phyloP scores from a whole-genome alignment of 1,140 invertebrate species.

The Ostrea edulis region DNA sequence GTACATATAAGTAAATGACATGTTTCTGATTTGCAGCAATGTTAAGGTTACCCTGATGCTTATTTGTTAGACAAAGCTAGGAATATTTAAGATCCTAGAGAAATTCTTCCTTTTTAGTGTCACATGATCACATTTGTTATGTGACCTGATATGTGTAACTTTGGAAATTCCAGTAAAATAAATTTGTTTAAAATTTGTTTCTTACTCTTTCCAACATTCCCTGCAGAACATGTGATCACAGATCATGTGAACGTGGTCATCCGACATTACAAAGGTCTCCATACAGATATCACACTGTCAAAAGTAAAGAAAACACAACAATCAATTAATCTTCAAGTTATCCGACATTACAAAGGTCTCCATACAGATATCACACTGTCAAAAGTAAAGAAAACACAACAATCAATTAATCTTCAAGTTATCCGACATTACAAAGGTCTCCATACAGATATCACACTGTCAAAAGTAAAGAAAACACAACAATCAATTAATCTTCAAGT shows the following conservation, averaged over 20 bases:
- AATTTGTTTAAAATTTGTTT: too few relatives aligned
- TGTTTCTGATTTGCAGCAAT: too few relatives aligned
- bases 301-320: slow-evolving; percentile 12
- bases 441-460: slow-evolving; percentile 85
- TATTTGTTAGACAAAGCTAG: too few relatives aligned
- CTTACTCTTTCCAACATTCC: slow-evolving; percentile 84
- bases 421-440: slow-evolving; percentile 70
- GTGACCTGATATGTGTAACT: too few relatives aligned
- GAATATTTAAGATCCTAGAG: too few relatives aligned
- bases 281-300: slow-evolving; percentile 86
- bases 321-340: slow-evolving; percentile 51
- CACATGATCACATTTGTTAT: too few relatives aligned
- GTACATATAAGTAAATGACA: too few relatives aligned
- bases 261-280: slow-evolving; percentile 69
- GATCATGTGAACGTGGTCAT: slow-evolving; percentile 80
- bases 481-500: slow-evolving; percentile 45
- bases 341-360: slow-evolving; percentile 70
- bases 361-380: slow-evolving; percentile 86
- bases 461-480: slow-evolving; percentile 61
- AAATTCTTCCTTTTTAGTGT: too few relatives aligned
- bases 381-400: slow-evolving; percentile 54
- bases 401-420: slow-evolving; percentile 53
- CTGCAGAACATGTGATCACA: slow-evolving; percentile 86
- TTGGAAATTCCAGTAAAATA: too few relatives aligned
- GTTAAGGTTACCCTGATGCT: too few relatives aligned